Evolutionary conservation across 2,113 vertebrate genomes (phyloP), one percentile per base, ranked within the genome.

Genomic region (Corythornis vintsioides): DNA sequence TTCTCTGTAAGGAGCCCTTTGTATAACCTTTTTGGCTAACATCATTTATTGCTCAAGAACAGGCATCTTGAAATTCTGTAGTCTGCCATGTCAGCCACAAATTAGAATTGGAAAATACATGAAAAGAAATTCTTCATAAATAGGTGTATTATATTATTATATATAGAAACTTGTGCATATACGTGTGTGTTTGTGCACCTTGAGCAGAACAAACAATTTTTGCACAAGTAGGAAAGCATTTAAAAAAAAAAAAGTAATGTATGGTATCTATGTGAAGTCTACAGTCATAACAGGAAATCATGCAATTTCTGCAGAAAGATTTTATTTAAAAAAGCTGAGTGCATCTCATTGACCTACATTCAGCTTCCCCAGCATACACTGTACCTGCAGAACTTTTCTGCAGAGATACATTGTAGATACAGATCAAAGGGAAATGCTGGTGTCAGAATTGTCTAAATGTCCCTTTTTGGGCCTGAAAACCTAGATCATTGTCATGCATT

Each of bases 341-440:
- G 96, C 94, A 98, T 97, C 94, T 93, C 94, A 96, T 96, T 98
- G 97, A 98, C 98, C 98, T 98, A 97, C 94, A 97, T 98, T 98
- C 95, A 80, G 83, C 91, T 76, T 84, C 83, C 89, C 40, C 88
- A 86, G 92, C 93, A 95, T 73, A 52, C 65, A 71, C 73, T 90
- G 71, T 95, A 96, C 92, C 96, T 95, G 92, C 89, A 94, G 94
- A 97, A 97, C 93, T 96, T 96, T 88, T 93, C 94, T 94, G 92
- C 91, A 70, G 74, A 89, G 71, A 93, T 47, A 88, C 43, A 79
- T 60, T 73, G 65, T 93, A 95, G 94, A 96, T 94, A 93, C 1
- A 88, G 95, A 96, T 91, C 86, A 93, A 96, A 96, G 88, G 75
- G 77, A 83, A 88, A 83, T 63, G 56, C 55, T 92, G 48, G 69